Evolutionary conservation across 2,797 vertebrate species (phyloP).

Genomic region (Ptychadena robeensis): DNA sequence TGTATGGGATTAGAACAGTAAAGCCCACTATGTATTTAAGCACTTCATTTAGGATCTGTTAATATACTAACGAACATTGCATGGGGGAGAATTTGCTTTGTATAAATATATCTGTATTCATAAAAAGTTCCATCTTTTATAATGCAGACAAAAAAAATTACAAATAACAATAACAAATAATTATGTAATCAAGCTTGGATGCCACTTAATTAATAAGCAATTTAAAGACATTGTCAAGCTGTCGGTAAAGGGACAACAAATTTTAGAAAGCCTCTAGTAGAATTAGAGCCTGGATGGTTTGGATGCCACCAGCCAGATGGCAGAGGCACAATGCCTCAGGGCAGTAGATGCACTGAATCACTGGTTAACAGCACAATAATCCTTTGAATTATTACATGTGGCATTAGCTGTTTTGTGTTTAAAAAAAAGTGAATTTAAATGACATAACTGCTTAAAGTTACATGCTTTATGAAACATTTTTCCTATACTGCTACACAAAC

Average conservation of each 20-base stretch:
- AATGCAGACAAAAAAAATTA: too few relatives aligned
- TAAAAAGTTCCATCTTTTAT: neutral
- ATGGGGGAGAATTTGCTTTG: neutral
- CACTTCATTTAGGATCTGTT: neutral
- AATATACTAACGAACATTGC: neutral
- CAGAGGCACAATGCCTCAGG: conserved; percentile 58
- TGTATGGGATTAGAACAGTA: too few relatives aligned
- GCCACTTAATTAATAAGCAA: conserved; percentile 12
- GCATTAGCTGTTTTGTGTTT: conserved; percentile 69
- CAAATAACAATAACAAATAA: too few relatives aligned
- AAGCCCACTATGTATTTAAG: too few relatives aligned
- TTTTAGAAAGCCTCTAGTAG: conserved; percentile 63
- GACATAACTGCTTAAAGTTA: neutral
- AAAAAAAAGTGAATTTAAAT: neutral
- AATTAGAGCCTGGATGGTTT: conserved; percentile 61
- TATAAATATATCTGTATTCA: neutral
- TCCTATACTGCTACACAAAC: too few relatives aligned
- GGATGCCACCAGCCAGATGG: conserved; percentile 70
- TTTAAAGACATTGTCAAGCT: conserved; percentile 31
- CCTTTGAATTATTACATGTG: conserved; percentile 65
- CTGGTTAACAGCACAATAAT: conserved; percentile 56
- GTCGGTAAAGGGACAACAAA: conserved; percentile 40
- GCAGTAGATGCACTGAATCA: conserved; percentile 63
- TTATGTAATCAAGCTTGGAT: neutral
- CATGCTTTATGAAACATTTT: neutral